These are phyloP conservation scores for Uropsilus gracilis DNA, from an alignment of 2,113 vertebrate genomes.

Conservation along the genomic window DNA sequence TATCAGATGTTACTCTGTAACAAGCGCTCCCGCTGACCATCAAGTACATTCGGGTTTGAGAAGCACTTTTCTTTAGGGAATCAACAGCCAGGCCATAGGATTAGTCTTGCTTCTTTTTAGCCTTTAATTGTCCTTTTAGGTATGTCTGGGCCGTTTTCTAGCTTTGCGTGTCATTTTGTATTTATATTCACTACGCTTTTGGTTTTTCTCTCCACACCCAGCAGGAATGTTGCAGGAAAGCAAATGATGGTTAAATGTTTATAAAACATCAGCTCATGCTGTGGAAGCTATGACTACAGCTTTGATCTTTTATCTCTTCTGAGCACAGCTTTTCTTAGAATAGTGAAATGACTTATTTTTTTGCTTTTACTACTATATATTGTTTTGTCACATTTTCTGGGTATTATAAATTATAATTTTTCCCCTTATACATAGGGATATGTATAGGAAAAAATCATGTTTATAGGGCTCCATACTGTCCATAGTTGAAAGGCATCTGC, in stretches of 20 bases:
- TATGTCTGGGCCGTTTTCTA: background rate
- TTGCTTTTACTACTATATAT: too few relatives aligned
- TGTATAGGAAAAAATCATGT: too few relatives aligned
- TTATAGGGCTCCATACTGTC: too few relatives aligned
- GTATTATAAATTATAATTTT: too few relatives aligned
- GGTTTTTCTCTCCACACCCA: background rate
- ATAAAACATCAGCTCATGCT: background rate
- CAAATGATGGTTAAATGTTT: background rate
- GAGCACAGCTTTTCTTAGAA: conserved; percentile 36
- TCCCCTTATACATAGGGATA: too few relatives aligned
- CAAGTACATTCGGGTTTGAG: background rate
- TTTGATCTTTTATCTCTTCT: background rate
- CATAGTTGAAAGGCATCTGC: too few relatives aligned
- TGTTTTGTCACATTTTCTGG: too few relatives aligned
- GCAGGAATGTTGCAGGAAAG: background rate
- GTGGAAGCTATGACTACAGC: background rate
- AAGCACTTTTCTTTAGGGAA: background rate
- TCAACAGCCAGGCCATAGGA: background rate
- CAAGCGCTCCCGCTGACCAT: background rate
- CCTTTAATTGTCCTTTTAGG: background rate
- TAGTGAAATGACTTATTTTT: too few relatives aligned
- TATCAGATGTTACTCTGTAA: background rate
- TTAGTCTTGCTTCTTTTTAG: background rate
- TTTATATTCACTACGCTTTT: background rate
- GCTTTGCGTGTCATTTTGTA: background rate